phyloP scores from a whole-genome alignment of 2,888 invertebrate genomes.

The Lamellibrachia columna region DNA sequence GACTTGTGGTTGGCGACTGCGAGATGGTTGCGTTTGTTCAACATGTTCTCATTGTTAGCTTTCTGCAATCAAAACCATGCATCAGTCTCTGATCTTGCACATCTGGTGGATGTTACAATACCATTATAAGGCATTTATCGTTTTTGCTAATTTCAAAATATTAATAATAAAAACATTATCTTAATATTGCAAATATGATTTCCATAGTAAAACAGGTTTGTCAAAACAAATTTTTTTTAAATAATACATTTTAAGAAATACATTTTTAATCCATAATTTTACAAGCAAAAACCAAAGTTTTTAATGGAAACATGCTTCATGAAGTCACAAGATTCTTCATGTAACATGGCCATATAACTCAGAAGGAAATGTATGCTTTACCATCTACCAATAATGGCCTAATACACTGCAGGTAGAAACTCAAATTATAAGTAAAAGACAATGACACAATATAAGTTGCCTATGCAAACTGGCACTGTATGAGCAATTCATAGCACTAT shows the following conservation, averaged over 20 bases:
- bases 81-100: background rate
- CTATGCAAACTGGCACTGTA: background rate
- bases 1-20: background rate
- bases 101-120: background rate
- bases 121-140: too few relatives aligned
- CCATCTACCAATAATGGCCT: background rate
- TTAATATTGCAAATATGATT: too few relatives aligned
- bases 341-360: background rate
- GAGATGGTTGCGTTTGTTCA: background rate
- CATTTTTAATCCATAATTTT: background rate
- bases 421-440: background rate
- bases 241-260: too few relatives aligned
- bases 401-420: background rate
- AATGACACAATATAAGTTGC: background rate
- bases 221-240: too few relatives aligned
- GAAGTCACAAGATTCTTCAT: background rate
- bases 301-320: background rate
- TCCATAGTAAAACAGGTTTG: too few relatives aligned
- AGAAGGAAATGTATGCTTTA: background rate
- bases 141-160: too few relatives aligned
- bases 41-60: constrained; percentile 3
- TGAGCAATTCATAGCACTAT: background rate
- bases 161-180: too few relatives aligned
- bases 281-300: background rate
- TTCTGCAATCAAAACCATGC: background rate